Percentiles rank a stretch among this genome's conserved stretches.
These are phyloP conservation scores for Stenolophus ochropezus DNA, from an alignment of 2,888 invertebrate genomes.

Conservation along the genomic window DNA sequence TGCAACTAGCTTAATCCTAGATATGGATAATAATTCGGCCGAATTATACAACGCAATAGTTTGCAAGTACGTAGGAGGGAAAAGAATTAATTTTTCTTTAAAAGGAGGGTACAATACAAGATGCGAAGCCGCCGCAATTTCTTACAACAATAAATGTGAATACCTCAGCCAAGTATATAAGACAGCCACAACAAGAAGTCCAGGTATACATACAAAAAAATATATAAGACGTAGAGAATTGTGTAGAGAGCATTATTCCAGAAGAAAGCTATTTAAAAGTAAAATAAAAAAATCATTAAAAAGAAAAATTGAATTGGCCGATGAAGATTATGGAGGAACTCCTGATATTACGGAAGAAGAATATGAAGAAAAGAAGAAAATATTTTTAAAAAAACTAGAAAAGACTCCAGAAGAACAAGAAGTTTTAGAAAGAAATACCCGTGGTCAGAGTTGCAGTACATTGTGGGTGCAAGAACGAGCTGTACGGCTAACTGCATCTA, in stretches of 20 bases:
- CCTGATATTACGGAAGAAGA: not conserved
- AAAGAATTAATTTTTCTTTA: not conserved
- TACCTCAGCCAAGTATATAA: not conserved
- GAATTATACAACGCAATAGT: too few relatives aligned
- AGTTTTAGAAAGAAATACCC: not conserved
- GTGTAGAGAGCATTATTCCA: too few relatives aligned
- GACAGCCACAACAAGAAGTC: not conserved
- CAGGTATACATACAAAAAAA: too few relatives aligned
- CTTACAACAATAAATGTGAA: not conserved
- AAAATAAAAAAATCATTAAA: not conserved
- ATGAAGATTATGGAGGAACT: too few relatives aligned
- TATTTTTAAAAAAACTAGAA: not conserved
- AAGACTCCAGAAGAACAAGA: not conserved
- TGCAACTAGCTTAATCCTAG: too few relatives aligned
- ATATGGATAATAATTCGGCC: too few relatives aligned
- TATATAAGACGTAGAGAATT: too few relatives aligned
- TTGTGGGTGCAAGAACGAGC: not conserved
- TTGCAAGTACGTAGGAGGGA: not conserved
- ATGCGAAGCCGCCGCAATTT: too few relatives aligned
- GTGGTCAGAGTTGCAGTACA: not conserved
- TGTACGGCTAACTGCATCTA: not conserved
- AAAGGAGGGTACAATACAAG: not conserved
- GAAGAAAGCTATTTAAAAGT: not conserved
- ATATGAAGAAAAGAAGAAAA: not conserved
- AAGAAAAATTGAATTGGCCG: not conserved